Evolutionary conservation across 1,140 invertebrate genomes (phyloP), one percentile per base, ranked within the genome.

Genomic region (Stenopsyche tienmushanensis): DNA sequence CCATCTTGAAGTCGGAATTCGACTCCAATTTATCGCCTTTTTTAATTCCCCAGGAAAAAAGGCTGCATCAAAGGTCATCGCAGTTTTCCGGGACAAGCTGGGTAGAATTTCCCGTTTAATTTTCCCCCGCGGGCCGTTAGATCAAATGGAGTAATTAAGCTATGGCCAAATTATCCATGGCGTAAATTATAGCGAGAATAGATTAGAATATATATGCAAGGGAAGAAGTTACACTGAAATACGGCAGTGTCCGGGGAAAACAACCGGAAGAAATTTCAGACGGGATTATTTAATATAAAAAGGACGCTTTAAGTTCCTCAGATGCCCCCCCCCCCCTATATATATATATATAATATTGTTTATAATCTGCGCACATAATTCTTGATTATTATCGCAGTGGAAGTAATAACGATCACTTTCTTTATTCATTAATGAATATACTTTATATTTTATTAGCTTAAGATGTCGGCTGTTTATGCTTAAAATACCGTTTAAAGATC

Each of bases 91-190:
- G n/a, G 5, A 34, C 29, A 34, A 5, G 5, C 29, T 34, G 29
- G 13, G 29, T 13, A 34, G 29, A 34, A 34, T 58, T 42, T 58
- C 55, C 34, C 21, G 25, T 58, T 58, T 58, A 58, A 58, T 58
- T 58, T 58, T 15, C 17, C 55, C 55, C 55, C 34, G 39, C 24
- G 55, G 55, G 17, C 7, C 55, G 39, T 17, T 58, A 58, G 29
- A 58, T 58, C 55, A 58, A 58, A 58, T 39, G 55, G 52, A 55
- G 29, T 55, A 55, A 55, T 55, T 55, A 55, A 55, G 52, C 52
- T 23, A 25, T 25, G 52, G 55, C 55, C 10, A 44, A 58, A 58
- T 58, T 58, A 58, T 34, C 55, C 29, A 20, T 29, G 41, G 21
- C 39, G 20, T 58, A 42, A 58, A 58, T 58, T 39, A 58, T 25